Evolutionary conservation across 2,113 vertebrate species (phyloP).

Genomic region (Carassius auratus): DNA sequence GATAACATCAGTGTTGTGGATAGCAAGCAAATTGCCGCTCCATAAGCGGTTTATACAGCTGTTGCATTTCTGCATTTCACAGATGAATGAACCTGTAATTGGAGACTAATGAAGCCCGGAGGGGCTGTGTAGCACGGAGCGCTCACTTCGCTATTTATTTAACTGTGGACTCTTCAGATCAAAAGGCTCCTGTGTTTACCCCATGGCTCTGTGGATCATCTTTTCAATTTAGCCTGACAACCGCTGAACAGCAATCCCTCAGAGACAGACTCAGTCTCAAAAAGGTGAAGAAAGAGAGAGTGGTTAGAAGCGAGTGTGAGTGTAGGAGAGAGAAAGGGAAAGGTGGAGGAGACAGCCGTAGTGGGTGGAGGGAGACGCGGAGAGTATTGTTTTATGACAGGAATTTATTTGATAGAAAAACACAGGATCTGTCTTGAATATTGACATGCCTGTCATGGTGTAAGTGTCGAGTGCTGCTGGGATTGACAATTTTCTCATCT

Average conservation of each 20-base stretch:
- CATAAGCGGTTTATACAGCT: slow-evolving; percentile 62
- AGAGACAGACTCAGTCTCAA: slow-evolving; percentile 54
- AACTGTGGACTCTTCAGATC: slow-evolving; percentile 63
- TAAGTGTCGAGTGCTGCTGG: slow-evolving; percentile 11
- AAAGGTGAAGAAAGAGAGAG: slow-evolving; percentile 56
- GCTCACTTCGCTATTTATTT: slow-evolving; percentile 58
- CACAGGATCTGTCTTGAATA: slow-evolving; percentile 39
- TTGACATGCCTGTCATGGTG: slow-evolving; percentile 37
- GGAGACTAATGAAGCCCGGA: slow-evolving; percentile 63
- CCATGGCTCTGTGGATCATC: slow-evolving; percentile 59
- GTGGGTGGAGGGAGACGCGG: slow-evolving; percentile 40
- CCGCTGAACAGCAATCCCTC: slow-evolving; percentile 52
- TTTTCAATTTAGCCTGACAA: slow-evolving; percentile 60
- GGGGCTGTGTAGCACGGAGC: slow-evolving; percentile 51
- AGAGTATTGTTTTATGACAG: slow-evolving; percentile 48
- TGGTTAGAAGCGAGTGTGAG: slow-evolving; percentile 45
- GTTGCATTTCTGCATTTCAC: slow-evolving; percentile 60
- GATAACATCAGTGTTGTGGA: slow-evolving; percentile 61
- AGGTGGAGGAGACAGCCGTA: slow-evolving; percentile 39
- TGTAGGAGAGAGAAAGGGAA: slow-evolving; percentile 32
- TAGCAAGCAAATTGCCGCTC: slow-evolving; percentile 57
- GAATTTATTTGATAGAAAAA: slow-evolving; percentile 47
- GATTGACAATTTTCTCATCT: slow-evolving; percentile 34
- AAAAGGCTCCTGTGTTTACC: slow-evolving; percentile 62
- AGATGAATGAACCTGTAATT: slow-evolving; percentile 63